Conservation (phyloP, 1,140 invertebrate genomes). For the Meloidogyne exigua region DNA sequence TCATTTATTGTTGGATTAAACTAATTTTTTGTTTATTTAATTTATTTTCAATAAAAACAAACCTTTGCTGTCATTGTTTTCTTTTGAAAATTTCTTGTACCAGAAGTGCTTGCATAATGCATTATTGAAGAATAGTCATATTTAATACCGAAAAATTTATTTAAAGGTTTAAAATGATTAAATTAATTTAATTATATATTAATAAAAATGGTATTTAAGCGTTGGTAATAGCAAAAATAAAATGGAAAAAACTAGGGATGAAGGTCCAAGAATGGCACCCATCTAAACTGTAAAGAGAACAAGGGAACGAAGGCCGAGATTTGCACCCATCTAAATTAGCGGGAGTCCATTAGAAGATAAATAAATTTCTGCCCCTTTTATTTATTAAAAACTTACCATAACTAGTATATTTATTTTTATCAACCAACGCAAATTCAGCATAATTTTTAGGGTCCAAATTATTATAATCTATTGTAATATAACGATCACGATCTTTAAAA, state of each 20-base stretch:
- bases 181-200: too few species aligned
- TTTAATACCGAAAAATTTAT: neutral
- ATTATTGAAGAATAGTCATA: constrained; percentile 39
- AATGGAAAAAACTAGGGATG: too few species aligned
- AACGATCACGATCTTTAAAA: constrained; percentile 66
- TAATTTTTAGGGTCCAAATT: constrained; percentile 66
- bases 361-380: too few species aligned
- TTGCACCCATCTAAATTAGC: too few species aligned
- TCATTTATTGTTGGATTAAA: constrained; percentile 42
- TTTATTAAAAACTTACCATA: constrained; percentile 41
- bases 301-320: too few species aligned
- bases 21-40: neutral
- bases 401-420: constrained; percentile 46
- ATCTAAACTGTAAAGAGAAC: too few species aligned
- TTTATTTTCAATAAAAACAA: neutral
- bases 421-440: constrained; percentile 57
- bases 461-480: constrained; percentile 66
- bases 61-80: constrained; percentile 54
- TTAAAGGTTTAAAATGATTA: neutral
- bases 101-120: constrained; percentile 47
- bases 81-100: constrained; percentile 24
- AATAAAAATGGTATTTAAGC: too few species aligned
- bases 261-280: too few species aligned
- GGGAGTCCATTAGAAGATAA: too few species aligned
- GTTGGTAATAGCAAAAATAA: too few species aligned